Conservation (phyloP, 53 echinoderm and acorn worm genomes). For the Henricia sp. region DNA sequence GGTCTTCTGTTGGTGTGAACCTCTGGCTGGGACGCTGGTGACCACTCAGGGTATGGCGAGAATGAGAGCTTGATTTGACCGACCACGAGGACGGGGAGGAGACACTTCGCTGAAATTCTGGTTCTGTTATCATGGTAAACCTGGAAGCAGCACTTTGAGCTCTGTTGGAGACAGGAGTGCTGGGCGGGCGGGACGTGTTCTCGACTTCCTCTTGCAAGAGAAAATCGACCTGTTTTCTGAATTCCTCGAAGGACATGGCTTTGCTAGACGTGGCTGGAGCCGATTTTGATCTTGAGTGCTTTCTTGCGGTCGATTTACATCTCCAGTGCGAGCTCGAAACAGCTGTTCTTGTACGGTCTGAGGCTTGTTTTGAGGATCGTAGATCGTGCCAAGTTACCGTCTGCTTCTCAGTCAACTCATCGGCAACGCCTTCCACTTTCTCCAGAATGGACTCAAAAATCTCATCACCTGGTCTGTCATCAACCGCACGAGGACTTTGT, state of each 20-base stretch:
- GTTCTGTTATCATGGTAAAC: slow-evolving; percentile 44
- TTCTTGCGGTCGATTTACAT: not conserved
- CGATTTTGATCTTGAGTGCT: slow-evolving; percentile 48
- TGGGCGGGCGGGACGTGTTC: not conserved
- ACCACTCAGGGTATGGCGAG: not conserved
- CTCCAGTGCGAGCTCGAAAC: not conserved
- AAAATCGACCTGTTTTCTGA: slow-evolving; percentile 20
- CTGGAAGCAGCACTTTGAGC: not conserved
- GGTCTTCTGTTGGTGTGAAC: slow-evolving; percentile 33
- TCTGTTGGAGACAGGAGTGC: not conserved
- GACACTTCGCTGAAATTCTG: slow-evolving; percentile 22
- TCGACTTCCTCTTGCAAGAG: slow-evolving; percentile 5
- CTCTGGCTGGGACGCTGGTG: not conserved
- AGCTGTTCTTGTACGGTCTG: slow-evolving; percentile 8
- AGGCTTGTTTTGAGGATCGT: not conserved
- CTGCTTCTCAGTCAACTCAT: slow-evolving; percentile 4
- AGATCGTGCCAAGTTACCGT: slow-evolving; percentile 46
- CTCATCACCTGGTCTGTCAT: slow-evolving; percentile 68
- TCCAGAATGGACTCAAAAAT: slow-evolving; percentile 74
- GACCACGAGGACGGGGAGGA: slow-evolving; percentile 32
- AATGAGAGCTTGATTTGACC: not conserved
- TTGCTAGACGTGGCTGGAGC: slow-evolving; percentile 38
- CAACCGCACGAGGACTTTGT: not conserved
- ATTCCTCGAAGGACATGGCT: slow-evolving; percentile 24
- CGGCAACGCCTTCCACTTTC: slow-evolving; percentile 50